These are phyloP conservation scores for Monoplex corrugatus DNA, from an alignment of 2,888 invertebrate genomes.

Conservation along the genomic window DNA sequence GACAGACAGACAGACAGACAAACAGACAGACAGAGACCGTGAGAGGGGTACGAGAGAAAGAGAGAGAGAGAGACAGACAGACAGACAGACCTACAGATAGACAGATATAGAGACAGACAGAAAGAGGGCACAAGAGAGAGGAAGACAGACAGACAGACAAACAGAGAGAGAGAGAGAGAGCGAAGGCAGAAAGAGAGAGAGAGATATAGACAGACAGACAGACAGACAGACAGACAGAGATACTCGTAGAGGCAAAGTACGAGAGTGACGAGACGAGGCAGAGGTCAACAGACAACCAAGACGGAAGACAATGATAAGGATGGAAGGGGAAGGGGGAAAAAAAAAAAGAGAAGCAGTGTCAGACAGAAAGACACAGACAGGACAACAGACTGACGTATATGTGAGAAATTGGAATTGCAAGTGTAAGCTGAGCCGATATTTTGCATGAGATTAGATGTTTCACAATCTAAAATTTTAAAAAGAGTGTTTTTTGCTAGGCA, in stretches of 20 bases:
- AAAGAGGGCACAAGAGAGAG: constrained; percentile 9
- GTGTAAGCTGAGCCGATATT: no score
- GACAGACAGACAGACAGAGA: background rate
- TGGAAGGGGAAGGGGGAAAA: no score
- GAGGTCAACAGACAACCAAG: no score
- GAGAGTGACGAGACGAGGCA: background rate
- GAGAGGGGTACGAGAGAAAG: constrained; percentile 21
- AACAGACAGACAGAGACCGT: background rate
- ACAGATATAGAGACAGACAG: constrained; percentile 32
- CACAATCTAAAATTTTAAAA: no score
- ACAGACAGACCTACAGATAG: background rate
- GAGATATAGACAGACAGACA: background rate
- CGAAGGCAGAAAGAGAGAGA: background rate
- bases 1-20: background rate
- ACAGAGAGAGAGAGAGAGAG: constrained; percentile 13
- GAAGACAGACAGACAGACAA: background rate
- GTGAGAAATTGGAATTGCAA: no score
- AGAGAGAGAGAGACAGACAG: constrained; percentile 39
- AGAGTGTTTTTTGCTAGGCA: no score
- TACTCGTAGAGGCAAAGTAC: background rate
- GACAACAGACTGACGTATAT: no score
- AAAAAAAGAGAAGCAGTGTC: no score
- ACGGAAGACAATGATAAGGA: no score
- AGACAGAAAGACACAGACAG: no score
- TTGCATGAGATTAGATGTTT: no score